Evolutionary conservation across 2,888 invertebrate species (phyloP).

Genomic region (Epinotia demarniana): DNA sequence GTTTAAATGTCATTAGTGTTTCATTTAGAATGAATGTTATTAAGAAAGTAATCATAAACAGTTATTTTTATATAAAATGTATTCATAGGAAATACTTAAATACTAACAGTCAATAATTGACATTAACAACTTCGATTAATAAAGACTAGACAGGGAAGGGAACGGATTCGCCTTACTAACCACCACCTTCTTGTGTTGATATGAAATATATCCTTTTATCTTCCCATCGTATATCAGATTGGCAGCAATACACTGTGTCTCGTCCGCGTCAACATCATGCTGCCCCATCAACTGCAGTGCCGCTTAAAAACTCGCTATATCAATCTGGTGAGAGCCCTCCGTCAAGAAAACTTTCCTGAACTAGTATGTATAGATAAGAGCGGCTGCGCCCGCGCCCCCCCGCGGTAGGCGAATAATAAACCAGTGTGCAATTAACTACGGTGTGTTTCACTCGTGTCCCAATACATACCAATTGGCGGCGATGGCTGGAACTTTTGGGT

Average conservation of each 20-base stretch:
- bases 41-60: not conserved
- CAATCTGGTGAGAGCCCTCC: slow-evolving; percentile 93
- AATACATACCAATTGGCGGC: too few relatives aligned
- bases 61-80: slow-evolving; percentile 8
- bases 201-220: slow-evolving; percentile 99
- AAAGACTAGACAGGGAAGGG: slow-evolving; percentile 89
- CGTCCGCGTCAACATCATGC: slow-evolving; percentile 95
- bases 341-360: slow-evolving; percentile 92
- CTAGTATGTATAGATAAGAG: too few relatives aligned
- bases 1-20: slow-evolving; percentile 71
- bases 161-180: slow-evolving; percentile 99
- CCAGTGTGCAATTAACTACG: too few relatives aligned
- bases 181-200: slow-evolving; percentile 98
- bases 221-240: slow-evolving; percentile 98
- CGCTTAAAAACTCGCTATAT: slow-evolving; percentile 92
- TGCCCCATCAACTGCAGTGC: slow-evolving; percentile 93
- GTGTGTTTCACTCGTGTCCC: too few relatives aligned
- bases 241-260: slow-evolving; percentile 98
- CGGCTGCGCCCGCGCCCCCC: too few relatives aligned
- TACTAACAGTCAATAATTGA: not conserved
- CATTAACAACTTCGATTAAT: slow-evolving; percentile 50
- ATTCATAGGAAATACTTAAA: slow-evolving; percentile 13
- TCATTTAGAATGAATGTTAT: slow-evolving; percentile 60
- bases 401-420: too few relatives aligned
- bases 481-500: too few relatives aligned